phyloP scores from a whole-genome alignment of 1,140 invertebrate species.

The Samia ricini region DNA sequence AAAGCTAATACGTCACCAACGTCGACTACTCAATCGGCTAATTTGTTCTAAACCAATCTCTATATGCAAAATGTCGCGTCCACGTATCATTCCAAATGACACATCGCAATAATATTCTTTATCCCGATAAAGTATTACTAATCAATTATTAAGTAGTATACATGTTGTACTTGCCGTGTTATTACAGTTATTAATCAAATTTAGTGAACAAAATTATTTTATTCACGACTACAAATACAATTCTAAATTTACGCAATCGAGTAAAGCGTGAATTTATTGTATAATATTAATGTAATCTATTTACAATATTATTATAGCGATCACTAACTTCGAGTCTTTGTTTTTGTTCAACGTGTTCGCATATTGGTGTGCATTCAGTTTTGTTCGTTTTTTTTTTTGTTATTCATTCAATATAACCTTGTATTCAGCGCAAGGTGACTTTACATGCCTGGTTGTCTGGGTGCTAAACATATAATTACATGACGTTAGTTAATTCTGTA shows the following conservation, averaged over 20 bases:
- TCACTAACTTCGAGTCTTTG: constrained; percentile 5
- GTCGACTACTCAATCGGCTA: constrained; percentile 23
- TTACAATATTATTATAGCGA: constrained; percentile 10
- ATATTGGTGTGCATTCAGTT: constrained; percentile 35
- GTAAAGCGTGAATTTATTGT: not conserved
- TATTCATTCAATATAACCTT: constrained; percentile 72
- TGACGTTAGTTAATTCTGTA: constrained; percentile 60
- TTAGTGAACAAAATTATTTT: constrained; percentile 4
- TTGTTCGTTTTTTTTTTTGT: constrained; percentile 57
- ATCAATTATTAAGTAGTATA: not conserved
- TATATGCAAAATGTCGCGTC: constrained; percentile 21
- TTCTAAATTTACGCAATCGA: not conserved
- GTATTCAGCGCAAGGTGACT: constrained; percentile 69
- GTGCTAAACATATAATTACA: constrained; percentile 71
- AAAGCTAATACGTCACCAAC: constrained; percentile 42
- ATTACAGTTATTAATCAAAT: not conserved
- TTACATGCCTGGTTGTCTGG: constrained; percentile 70
- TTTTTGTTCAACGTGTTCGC: constrained; percentile 30
- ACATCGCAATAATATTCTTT: constrained; percentile 42
- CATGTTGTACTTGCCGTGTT: constrained; percentile 15
- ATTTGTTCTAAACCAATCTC: constrained; percentile 2
- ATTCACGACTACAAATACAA: not conserved
- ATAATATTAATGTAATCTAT: not conserved
- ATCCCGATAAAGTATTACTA: constrained; percentile 19
- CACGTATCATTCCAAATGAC: constrained; percentile 53